These are phyloP conservation scores for Thunnus albacares DNA, from an alignment of 2,797 vertebrate species.

Conservation along the genomic window DNA sequence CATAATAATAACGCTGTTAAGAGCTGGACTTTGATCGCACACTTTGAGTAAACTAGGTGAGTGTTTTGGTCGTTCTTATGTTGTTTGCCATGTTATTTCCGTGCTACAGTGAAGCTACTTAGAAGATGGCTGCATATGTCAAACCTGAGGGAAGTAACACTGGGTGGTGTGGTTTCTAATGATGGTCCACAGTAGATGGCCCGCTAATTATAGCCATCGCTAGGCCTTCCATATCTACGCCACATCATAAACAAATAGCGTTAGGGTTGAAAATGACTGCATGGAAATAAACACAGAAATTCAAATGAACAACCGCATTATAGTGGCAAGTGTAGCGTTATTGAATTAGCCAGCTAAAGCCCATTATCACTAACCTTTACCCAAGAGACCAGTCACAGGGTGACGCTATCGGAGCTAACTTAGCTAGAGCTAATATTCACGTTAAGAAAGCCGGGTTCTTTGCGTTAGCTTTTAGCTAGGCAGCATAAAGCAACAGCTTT, in stretches of 20 bases:
- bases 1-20: background rate
- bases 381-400: background rate
- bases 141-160: background rate
- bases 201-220: slow-evolving; percentile 37
- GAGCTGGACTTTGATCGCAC: background rate
- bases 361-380: background rate
- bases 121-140: slow-evolving; percentile 35
- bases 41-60: background rate
- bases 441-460: background rate
- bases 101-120: background rate
- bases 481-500: background rate
- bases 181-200: slow-evolving; percentile 26
- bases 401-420: slow-evolving; percentile 44
- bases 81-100: background rate
- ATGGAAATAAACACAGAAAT: accelerated
- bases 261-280: accelerated
- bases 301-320: accelerated
- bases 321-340: accelerated
- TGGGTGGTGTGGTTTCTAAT: slow-evolving; percentile 32
- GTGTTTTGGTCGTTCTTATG: background rate
- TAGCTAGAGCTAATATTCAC: slow-evolving; percentile 27
- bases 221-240: slow-evolving; percentile 62
- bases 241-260: slow-evolving; percentile 35
- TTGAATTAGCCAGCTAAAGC: background rate
- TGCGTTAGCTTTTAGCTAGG: background rate